Conservation (phyloP, 2,888 invertebrate species). For the Pristionchus exspectatus region DNA sequence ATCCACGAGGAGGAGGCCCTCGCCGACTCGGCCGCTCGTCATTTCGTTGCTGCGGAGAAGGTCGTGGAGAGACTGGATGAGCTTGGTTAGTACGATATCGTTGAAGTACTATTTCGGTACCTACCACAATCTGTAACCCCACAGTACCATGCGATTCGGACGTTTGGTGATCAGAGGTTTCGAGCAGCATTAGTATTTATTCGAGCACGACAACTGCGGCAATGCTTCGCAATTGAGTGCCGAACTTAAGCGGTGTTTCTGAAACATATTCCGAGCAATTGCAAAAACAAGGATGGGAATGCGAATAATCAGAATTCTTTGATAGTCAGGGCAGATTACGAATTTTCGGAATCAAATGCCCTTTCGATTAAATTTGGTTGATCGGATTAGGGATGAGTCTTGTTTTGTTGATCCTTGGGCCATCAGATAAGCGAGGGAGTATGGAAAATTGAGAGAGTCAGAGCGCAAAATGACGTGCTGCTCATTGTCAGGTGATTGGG, state of each 20-base stretch:
- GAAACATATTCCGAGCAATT: too few relatives aligned
- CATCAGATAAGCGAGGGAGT: background rate
- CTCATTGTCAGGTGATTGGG: background rate
- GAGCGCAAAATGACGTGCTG: background rate
- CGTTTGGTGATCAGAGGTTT: too few relatives aligned
- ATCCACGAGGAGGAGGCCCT: slow-evolving; percentile 43
- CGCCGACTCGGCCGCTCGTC: slow-evolving; percentile 40
- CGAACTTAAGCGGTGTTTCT: too few relatives aligned
- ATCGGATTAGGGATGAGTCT: background rate
- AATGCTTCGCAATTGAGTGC: too few relatives aligned
- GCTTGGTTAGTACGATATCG: background rate
- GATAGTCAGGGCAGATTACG: background rate
- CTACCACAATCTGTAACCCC: background rate
- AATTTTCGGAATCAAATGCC: background rate
- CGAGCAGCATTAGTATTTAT: too few relatives aligned
- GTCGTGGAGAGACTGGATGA: slow-evolving; percentile 42
- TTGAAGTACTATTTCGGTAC: background rate
- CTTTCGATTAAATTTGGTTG: background rate
- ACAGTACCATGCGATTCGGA: too few relatives aligned
- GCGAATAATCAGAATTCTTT: too few relatives aligned
- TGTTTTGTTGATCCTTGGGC: background rate
- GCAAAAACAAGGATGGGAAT: too few relatives aligned
- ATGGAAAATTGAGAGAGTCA: too few relatives aligned
- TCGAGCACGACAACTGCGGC: too few relatives aligned
- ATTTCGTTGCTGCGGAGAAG: slow-evolving; percentile 38